A percentile compares a stretch with the other conserved stretches of the same genome.
Conservation (phyloP, 1,140 invertebrate species). For the Hormaphis cornu region DNA sequence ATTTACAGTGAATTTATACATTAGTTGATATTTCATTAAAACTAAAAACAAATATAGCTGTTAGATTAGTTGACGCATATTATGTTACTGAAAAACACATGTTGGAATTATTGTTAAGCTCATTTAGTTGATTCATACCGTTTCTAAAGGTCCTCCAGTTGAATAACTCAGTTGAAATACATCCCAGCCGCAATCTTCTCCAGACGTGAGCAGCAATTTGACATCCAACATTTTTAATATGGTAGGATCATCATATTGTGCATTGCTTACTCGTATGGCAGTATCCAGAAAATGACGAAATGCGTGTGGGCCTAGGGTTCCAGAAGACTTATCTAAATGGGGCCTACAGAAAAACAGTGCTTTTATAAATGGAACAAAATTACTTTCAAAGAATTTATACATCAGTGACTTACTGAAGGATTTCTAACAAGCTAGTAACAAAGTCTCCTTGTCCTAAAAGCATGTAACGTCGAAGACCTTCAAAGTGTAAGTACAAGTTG, state of each 20-base stretch:
- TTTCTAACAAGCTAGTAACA: slow-evolving; percentile 81
- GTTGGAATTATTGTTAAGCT: neutral
- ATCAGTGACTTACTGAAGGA: slow-evolving; percentile 63
- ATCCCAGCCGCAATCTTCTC: slow-evolving; percentile 88
- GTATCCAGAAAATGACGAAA: slow-evolving; percentile 80
- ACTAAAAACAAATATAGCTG: no score
- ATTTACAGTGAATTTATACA: no score
- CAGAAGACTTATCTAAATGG: slow-evolving; percentile 82
- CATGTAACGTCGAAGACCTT: slow-evolving; percentile 81
- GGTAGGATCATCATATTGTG: slow-evolving; percentile 85
- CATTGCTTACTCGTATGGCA: slow-evolving; percentile 86
- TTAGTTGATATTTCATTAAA: no score
- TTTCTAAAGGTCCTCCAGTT: slow-evolving; percentile 85
- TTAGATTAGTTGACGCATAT: no score
- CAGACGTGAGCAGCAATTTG: slow-evolving; percentile 62
- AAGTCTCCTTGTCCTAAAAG: slow-evolving; percentile 92
- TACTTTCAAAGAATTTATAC: slow-evolving; percentile 33
- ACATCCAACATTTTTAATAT: slow-evolving; percentile 80
- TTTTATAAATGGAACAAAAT: neutral
- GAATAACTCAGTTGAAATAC: slow-evolving; percentile 90
- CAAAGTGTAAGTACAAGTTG: slow-evolving; percentile 81
- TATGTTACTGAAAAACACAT: no score
- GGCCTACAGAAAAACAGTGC: slow-evolving; percentile 49
- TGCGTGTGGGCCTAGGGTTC: slow-evolving; percentile 76
- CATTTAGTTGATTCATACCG: slow-evolving; percentile 46